Conservation (phyloP, 2,797 vertebrate species). For the Leptatherina wallacei region DNA sequence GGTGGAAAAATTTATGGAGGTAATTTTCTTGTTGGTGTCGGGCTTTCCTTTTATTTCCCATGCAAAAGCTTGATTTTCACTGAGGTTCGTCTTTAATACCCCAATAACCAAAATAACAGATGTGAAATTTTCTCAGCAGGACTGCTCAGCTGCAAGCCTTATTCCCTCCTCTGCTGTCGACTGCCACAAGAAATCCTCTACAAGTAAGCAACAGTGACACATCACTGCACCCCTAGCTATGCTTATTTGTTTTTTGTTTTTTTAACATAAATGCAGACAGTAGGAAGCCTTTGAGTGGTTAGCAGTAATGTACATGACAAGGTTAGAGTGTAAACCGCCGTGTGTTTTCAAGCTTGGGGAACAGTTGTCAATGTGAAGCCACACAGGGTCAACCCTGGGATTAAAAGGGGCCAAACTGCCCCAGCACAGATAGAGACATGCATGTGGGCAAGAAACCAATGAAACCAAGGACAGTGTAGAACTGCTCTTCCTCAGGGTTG, state of each 20-base stretch:
- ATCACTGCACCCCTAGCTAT: neutral
- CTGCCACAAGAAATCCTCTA: neutral
- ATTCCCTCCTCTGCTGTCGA: neutral
- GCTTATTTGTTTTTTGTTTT: neutral
- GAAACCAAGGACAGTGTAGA: slow-evolving; percentile 6
- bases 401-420: slow-evolving; percentile 62
- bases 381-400: slow-evolving; percentile 40
- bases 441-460: slow-evolving; percentile 5
- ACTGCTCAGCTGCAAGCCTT: neutral
- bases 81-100: neutral
- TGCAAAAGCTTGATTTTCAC: neutral
- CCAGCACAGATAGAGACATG: slow-evolving; percentile 27
- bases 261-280: neutral
- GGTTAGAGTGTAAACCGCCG: slow-evolving; percentile 37
- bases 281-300: neutral
- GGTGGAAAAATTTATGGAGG: neutral
- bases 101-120: neutral
- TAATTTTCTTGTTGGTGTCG: neutral
- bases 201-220: no score
- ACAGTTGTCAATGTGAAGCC: slow-evolving; percentile 35
- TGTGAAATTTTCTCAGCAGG: neutral
- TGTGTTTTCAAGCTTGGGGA: slow-evolving; percentile 46
- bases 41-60: neutral
- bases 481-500: slow-evolving; percentile 19
- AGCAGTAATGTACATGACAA: slow-evolving; percentile 46